Percentiles rank a stretch among this genome's conserved stretches.
phyloP scores from a whole-genome alignment of 30 jellyfish, hydroid and myxozoan species.

The Turritopsis rubra region DNA sequence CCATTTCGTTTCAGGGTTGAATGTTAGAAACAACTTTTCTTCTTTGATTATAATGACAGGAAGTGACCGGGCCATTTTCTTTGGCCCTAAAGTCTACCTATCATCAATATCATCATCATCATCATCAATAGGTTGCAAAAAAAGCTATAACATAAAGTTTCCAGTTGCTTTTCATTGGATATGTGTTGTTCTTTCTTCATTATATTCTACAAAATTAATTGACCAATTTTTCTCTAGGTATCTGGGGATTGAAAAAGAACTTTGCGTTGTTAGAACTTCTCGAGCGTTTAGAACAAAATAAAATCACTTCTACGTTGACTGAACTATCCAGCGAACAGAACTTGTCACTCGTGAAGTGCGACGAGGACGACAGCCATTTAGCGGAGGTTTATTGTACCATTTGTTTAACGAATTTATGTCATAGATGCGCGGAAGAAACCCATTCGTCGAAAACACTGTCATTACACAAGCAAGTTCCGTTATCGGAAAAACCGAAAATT shows the following conservation, averaged over 20 bases:
- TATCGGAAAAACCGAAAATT: slow-evolving; percentile 77
- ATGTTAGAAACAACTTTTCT: too few species aligned
- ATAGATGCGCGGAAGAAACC: slow-evolving; percentile 50
- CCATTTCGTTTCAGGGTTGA: too few species aligned
- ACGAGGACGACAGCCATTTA: slow-evolving; percentile 68
- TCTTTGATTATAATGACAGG: too few species aligned
- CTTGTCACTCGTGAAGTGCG: slow-evolving; percentile 37
- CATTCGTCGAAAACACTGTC: slow-evolving; percentile 76
- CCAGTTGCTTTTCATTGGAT: too few species aligned
- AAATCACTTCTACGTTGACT: slow-evolving; percentile 10
- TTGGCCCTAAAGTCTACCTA: too few species aligned
- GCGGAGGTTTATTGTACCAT: slow-evolving; percentile 79
- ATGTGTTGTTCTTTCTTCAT: too few species aligned
- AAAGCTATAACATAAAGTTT: too few species aligned
- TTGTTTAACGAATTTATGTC: slow-evolving; percentile 79
- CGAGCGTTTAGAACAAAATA: slow-evolving; percentile 53
- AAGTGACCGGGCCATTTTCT: too few species aligned
- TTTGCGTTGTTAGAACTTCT: slow-evolving; percentile 80
- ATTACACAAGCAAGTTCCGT: slow-evolving; percentile 68
- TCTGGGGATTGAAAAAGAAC: slow-evolving; percentile 92
- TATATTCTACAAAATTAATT: too few species aligned
- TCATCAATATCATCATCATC: too few species aligned
- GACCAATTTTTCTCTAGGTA: slow-evolving; percentile 38
- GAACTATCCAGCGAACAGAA: slow-evolving; percentile 34
- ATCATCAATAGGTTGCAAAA: too few species aligned